Evolutionary conservation across 2,113 vertebrate genomes (phyloP), one percentile per base, ranked within the genome.

Genomic region (Uria aalge): DNA sequence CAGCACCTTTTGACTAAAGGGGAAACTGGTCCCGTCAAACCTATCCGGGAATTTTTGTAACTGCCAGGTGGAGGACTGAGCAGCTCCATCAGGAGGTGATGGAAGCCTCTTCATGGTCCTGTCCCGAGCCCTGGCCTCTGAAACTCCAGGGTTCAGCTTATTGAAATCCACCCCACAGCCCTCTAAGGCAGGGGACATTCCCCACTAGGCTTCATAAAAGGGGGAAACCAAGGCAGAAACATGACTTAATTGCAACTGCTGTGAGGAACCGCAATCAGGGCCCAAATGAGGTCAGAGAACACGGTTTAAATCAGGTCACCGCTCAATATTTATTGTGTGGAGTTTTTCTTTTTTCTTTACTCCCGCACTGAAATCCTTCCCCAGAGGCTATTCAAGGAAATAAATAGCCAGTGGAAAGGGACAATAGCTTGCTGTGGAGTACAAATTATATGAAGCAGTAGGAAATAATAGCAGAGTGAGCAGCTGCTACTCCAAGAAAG

Each of bases 351-450:
- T 96, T 95, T 92, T 95, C 94, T 95, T 95, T 79, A 73, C 90
- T 94, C 86, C 55, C 0, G 32, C 80, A 86, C 89, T 85, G 89
- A 97, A 96, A 96, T 96, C 84, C 88, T 96, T 97, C 95, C 95
- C 95, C 84, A 91, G 97, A 97, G 97, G 94, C 96, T 97, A 94
- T 96, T 97, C 92, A 94, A 96, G 97, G 94, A 97, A 97, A 96
- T 96, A 97, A 96, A 96, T 94, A 97, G 86, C 95, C 84, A 94
- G 91, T 96, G 96, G 96, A 96, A 96, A 95, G 75, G 91, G 88
- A 96, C 94, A 96, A 94, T 94, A 95, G 92, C 83, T 95, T 92
- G 85, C 92, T 95, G 94, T 85, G 91, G 97, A 96, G 88, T 89
- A 94, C 94, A 95, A 96, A 97, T 97, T 97, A 96, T 95, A 97